Evolutionary conservation across 2,113 vertebrate genomes (phyloP), one percentile per base, ranked within the genome.

Genomic region (Entomyzon cyanotis): DNA sequence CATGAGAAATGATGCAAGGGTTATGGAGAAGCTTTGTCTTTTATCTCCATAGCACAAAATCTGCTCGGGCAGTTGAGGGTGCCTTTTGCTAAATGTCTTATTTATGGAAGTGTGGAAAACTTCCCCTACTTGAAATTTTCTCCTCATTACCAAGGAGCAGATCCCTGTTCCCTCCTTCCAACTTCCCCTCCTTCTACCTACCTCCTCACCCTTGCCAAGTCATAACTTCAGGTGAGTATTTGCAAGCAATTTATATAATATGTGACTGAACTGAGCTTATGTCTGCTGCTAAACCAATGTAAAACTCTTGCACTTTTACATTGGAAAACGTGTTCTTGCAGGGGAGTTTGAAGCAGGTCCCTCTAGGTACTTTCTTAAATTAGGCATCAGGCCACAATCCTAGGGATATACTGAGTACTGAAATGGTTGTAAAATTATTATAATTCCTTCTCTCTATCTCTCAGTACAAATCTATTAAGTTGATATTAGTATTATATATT

Each of bases 31-130:
- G 12, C 11, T 74, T 55, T 73, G 33, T 23, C 27, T 53, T 87
- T 77, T 49, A 10, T 82, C 12, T 39, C 27, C 0, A 0, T 20
- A 62, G 28, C 16, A 78, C 15, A 33, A 83, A 71, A n/a, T 24
- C 28, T 79, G 9, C 31, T 83, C 0, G 0, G 10, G 25, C n/a
- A n/a, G n/a, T 22, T 53, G 31, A 53, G 4, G 15, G 2, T 69
- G 23, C 15, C 7, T 59, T 78, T 85, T 49, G 7, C 21, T 50
- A 23, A 59, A 6, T 35, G 22, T 49, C 19, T 74, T 39, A 24
- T 3, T 74, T 78, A 41, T 1, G 19, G 19, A 60, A 79, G 11
- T 2, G 7, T 37, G 47, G 44, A 55, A 4, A 35, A 30, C 35
- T 22, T 4, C 5, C 1, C 11, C 21, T 46, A 25, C 25, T 30